Conservation (phyloP, 2,888 invertebrate species). For the Ennomos erosarius region DNA sequence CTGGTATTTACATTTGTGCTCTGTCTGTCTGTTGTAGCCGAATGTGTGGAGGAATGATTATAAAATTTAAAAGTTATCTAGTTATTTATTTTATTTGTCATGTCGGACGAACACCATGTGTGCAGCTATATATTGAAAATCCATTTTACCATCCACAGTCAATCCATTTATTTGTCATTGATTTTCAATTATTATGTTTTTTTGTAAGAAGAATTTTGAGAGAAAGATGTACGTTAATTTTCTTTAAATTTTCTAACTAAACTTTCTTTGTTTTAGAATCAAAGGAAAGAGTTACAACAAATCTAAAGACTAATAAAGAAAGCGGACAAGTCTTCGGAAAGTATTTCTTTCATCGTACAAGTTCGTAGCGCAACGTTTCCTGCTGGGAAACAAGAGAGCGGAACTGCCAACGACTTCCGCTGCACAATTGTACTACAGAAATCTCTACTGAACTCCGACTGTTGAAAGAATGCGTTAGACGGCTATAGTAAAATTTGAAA, state of each 20-base stretch:
- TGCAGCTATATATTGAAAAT: too few species aligned
- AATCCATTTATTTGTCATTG: too few species aligned
- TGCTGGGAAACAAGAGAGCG: constrained; percentile 54
- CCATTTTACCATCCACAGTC: too few species aligned
- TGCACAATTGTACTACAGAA: constrained; percentile 10
- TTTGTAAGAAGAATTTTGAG: too few species aligned
- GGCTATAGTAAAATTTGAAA: too few species aligned
- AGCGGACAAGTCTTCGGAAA: constrained; percentile 39
- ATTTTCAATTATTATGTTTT: too few species aligned
- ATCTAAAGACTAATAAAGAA: constrained; percentile 66
- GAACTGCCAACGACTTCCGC: constrained; percentile 74
- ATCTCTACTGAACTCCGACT: too few species aligned
- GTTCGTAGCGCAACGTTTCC: constrained; percentile 51
- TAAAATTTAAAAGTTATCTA: too few species aligned
- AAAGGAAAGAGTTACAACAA: constrained; percentile 49
- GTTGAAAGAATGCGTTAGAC: too few species aligned
- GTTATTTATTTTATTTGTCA: too few species aligned
- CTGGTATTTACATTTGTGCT: constrained; percentile 36
- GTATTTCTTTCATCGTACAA: constrained; percentile 75
- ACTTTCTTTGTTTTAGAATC: constrained; percentile 43
- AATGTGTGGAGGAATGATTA: constrained; percentile 1
- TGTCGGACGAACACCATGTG: too few species aligned
- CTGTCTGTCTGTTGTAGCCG: constrained; percentile 44
- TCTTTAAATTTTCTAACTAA: constrained; percentile 10
- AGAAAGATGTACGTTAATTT: too few species aligned